Evolutionary conservation across 2,113 vertebrate genomes (phyloP).

Genomic region (Natator depressus): DNA sequence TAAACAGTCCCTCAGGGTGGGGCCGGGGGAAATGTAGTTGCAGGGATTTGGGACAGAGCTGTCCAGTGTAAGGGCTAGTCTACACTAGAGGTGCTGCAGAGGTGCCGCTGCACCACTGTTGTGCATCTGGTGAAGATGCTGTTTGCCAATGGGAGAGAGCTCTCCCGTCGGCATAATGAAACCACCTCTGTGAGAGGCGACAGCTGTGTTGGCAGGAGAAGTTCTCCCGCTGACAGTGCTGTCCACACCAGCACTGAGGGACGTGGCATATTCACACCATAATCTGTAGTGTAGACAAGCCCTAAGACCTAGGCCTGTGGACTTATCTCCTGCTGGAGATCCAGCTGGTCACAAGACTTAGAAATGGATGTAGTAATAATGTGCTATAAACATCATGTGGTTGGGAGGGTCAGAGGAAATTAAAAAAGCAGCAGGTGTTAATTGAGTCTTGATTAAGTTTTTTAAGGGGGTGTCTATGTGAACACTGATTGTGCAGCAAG

Average conservation of each 20-base stretch:
- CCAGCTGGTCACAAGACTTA: constrained; percentile 61
- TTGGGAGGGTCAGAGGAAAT: background rate
- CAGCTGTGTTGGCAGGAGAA: background rate
- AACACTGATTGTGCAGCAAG: background rate
- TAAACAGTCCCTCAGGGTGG: background rate
- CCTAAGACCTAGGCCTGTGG: background rate
- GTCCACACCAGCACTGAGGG: background rate
- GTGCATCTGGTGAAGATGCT: background rate
- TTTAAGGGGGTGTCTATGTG: background rate
- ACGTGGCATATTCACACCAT: background rate
- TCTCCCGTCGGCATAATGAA: background rate
- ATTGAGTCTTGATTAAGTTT: background rate
- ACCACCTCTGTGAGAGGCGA: background rate
- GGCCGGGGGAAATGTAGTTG: background rate
- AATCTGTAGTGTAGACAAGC: background rate
- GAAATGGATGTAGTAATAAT: background rate
- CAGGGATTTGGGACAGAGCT: background rate
- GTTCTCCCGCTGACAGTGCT: background rate
- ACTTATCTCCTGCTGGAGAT: constrained; percentile 55
- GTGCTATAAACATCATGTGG: background rate
- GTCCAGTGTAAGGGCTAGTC: background rate
- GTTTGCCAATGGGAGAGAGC: background rate
- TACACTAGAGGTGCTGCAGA: background rate
- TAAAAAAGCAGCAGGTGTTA: background rate
- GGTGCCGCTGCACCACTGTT: background rate